These are phyloP conservation scores for Drosophila novamexicana DNA, from an alignment of 1,140 invertebrate genomes.

Conservation along the genomic window DNA sequence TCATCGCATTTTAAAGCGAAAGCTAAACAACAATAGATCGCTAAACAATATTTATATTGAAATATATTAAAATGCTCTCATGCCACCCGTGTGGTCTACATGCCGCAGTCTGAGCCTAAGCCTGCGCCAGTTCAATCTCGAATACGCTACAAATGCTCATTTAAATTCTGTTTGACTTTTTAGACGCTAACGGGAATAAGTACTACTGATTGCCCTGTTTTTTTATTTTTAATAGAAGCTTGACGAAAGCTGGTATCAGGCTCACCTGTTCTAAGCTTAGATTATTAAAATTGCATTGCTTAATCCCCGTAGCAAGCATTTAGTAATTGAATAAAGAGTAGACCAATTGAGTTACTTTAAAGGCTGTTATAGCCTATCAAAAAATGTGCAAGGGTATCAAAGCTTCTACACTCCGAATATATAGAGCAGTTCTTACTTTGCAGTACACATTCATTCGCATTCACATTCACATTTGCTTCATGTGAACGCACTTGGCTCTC, in stretches of 20 bases:
- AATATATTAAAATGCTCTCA: slow-evolving; percentile 49
- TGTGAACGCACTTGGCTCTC: slow-evolving; percentile 49
- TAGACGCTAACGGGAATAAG: neutral
- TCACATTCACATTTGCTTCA: slow-evolving; percentile 34
- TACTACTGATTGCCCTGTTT: no score
- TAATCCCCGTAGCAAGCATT: neutral
- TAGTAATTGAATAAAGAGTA: neutral
- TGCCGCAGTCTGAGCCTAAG: neutral
- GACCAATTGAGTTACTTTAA: neutral
- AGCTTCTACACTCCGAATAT: neutral
- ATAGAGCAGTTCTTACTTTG: slow-evolving; percentile 9
- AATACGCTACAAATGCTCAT: neutral
- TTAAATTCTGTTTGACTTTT: neutral
- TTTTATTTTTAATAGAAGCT: no score
- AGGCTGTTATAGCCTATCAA: no score
- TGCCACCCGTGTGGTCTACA: slow-evolving; percentile 39
- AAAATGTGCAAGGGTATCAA: neutral
- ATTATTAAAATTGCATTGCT: no score
- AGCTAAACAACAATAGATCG: slow-evolving; percentile 68
- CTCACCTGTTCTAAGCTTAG: no score
- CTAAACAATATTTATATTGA: slow-evolving; percentile 73
- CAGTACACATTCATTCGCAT: slow-evolving; percentile 25
- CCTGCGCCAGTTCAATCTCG: neutral
- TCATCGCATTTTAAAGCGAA: slow-evolving; percentile 66
- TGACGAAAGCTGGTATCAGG: no score